phyloP scores from a whole-genome alignment of 2,113 vertebrate genomes.

The Coreoperca whiteheadi region DNA sequence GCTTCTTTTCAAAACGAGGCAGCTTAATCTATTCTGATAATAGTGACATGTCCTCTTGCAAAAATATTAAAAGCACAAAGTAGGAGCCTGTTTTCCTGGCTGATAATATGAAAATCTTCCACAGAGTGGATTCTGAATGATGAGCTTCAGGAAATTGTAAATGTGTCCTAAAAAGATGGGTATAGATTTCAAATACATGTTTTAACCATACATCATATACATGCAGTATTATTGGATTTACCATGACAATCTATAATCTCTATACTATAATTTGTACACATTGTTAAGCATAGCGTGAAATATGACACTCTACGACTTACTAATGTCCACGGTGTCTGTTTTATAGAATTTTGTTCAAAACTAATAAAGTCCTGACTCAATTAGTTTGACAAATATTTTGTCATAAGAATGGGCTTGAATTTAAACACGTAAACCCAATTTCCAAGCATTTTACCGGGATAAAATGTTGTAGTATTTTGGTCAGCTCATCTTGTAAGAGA shows the following conservation, averaged over 20 bases:
- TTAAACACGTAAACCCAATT: neutral
- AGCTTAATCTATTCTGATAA: slow-evolving; percentile 57
- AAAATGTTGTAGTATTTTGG: neutral
- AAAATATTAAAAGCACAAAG: slow-evolving; percentile 60
- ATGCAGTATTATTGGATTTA: slow-evolving; percentile 38
- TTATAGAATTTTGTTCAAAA: neutral
- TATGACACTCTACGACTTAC: neutral
- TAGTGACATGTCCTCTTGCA: slow-evolving; percentile 39
- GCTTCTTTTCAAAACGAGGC: slow-evolving; percentile 31
- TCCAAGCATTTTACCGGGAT: too few relatives aligned
- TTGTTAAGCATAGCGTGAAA: slow-evolving; percentile 12
- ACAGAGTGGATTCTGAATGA: slow-evolving; percentile 30
- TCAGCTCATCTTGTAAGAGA: neutral
- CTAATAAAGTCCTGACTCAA: neutral
- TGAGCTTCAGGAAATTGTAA: slow-evolving; percentile 61
- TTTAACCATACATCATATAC: slow-evolving; percentile 57
- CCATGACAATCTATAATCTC: too few relatives aligned
- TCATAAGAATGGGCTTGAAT: neutral
- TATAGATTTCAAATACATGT: slow-evolving; percentile 46
- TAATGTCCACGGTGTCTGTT: neutral
- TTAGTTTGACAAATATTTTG: neutral
- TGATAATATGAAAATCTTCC: slow-evolving; percentile 56
- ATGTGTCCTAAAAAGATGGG: slow-evolving; percentile 46
- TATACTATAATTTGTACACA: slow-evolving; percentile 17
- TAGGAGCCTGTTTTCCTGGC: slow-evolving; percentile 11